phyloP scores from a whole-genome alignment of 2,113 vertebrate species.

The Patagioenas fasciata region DNA sequence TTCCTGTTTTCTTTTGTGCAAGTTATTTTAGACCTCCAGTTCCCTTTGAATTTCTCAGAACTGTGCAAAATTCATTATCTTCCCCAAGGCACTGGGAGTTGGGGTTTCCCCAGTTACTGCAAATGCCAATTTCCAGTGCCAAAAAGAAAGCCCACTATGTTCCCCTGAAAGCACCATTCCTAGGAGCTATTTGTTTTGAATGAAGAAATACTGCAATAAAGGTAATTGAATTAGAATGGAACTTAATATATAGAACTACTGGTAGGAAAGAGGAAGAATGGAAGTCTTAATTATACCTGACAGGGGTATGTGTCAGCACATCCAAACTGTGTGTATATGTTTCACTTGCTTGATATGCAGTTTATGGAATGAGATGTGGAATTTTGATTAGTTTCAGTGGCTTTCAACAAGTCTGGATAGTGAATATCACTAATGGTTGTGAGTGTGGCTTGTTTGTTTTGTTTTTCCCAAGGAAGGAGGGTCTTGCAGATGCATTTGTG shows the following conservation, averaged over 20 bases:
- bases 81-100: background rate
- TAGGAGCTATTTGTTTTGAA: conserved; percentile 1
- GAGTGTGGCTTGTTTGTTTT: background rate
- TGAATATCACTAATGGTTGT: background rate
- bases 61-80: conserved; percentile 1
- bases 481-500: background rate
- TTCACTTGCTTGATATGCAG: background rate
- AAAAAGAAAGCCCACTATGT: background rate
- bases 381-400: background rate
- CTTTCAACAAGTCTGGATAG: background rate
- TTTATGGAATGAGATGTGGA: background rate
- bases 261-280: background rate
- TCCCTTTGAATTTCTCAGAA: background rate
- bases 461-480: background rate
- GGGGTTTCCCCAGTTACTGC: background rate
- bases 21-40: background rate
- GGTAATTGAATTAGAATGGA: conserved; percentile 20
- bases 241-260: background rate
- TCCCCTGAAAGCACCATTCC: background rate
- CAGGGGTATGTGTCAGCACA: background rate
- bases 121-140: conserved; percentile 1
- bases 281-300: background rate
- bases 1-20: background rate
- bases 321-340: background rate
- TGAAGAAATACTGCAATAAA: background rate